Evolutionary conservation across 2,113 vertebrate species (phyloP).

Genomic region (Erinaceus europaeus): DNA sequence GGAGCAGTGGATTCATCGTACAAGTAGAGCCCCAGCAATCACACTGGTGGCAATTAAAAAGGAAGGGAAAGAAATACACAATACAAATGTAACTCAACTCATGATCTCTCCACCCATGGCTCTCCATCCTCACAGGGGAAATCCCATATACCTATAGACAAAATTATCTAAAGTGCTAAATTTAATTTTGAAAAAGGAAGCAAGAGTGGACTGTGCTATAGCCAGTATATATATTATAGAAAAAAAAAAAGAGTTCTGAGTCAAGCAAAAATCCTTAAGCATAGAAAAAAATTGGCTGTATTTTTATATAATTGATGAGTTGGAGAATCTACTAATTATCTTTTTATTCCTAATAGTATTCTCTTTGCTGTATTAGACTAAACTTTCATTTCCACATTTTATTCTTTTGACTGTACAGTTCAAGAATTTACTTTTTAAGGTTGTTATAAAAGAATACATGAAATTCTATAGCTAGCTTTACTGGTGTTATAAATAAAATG

Average conservation of each 20-base stretch:
- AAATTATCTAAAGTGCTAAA: too few relatives aligned
- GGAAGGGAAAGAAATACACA: background rate
- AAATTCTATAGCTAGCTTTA: background rate
- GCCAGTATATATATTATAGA: background rate
- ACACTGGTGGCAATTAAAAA: too few relatives aligned
- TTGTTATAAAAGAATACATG: background rate
- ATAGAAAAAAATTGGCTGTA: slow-evolving; percentile 23
- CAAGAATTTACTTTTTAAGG: background rate
- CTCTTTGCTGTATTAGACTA: too few relatives aligned
- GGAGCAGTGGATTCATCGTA: too few relatives aligned
- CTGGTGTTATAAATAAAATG: background rate
- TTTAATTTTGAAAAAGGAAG: too few relatives aligned
- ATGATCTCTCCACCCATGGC: background rate
- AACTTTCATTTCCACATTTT: background rate
- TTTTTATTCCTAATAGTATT: background rate
- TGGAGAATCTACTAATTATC: slow-evolving; percentile 3
- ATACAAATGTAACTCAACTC: background rate
- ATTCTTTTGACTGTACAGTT: background rate
- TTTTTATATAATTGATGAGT: background rate
- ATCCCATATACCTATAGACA: background rate
- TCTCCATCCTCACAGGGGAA: background rate
- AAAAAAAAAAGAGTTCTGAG: too few relatives aligned
- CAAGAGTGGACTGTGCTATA: background rate
- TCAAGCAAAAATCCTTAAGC: background rate
- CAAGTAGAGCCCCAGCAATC: too few relatives aligned